Evolutionary conservation across 2,888 invertebrate species (phyloP), one percentile per base, ranked within the genome.

Genomic region (Furcula furcula): DNA sequence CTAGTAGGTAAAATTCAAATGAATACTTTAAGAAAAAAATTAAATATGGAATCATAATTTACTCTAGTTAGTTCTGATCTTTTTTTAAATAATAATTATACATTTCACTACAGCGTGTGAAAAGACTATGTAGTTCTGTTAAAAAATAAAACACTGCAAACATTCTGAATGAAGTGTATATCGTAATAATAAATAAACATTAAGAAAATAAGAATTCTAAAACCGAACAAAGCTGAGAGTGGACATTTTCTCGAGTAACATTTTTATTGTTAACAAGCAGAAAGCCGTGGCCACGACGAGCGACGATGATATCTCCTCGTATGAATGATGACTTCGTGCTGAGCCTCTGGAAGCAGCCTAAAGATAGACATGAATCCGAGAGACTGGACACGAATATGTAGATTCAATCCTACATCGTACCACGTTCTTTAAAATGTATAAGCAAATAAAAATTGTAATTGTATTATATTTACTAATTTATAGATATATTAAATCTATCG

Each of bases 271-370:
- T 87, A 88, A 87, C 87, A 86, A 85, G 87, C 76, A 65, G 66
- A 62, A 62, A 75, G 73, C 78, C 79, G 72, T 75, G 76, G 77
- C 77, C 78, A 80, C 77, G 78, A 73, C 71, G 76, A 76, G 79
- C 77, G 68, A 79, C 81, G 87, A 88, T 88, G 86, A 84, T 88
- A 88, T 88, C 88, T 80, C 56, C 70, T 75, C 75, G 77, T 86
- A 88, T 87, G 88, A 88, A 88, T 86, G 88, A 88, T 88, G 86
- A 84, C 84, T 87, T 88, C 87, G 88, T 87, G 88, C 86, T 73
- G 65, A 67, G 80, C 78, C 81, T 78, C 75, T 81, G 75, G 79
- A 80, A 82, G 76, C 75, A 77, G 74, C 63, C 65, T 60, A 51
- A 55, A 69, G 74, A 78, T 81, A 78, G 76, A 74, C 78, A 69